Conservation (phyloP, 2,797 vertebrate species). For the Nothura maculosa region DNA sequence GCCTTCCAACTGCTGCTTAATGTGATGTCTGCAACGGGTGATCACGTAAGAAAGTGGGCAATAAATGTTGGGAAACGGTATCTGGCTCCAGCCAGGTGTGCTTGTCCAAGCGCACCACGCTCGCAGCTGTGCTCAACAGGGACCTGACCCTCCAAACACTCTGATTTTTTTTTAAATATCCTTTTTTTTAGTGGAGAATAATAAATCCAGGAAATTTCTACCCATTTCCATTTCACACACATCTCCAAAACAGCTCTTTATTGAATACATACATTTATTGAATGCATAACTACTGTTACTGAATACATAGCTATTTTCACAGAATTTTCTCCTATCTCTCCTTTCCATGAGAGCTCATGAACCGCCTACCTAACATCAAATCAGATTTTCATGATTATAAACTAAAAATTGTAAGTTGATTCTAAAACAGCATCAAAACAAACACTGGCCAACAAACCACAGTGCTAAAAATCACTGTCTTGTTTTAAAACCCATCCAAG, state of each 20-base stretch:
- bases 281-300: neutral
- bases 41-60: too few species aligned
- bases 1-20: too few species aligned
- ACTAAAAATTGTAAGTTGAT: neutral
- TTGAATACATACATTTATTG: neutral
- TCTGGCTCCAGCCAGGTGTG: too few species aligned
- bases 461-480: too few species aligned
- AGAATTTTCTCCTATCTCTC: neutral
- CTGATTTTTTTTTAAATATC: too few species aligned
- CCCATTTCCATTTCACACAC: neutral
- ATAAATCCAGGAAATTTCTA: neutral
- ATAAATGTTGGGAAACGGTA: too few species aligned
- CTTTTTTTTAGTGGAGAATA: too few species aligned
- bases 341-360: neutral
- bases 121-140: too few species aligned
- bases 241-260: neutral
- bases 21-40: too few species aligned
- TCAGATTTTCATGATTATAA: neutral
- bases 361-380: neutral
- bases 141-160: too few species aligned
- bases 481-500: too few species aligned
- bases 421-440: neutral
- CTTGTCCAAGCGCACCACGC: too few species aligned
- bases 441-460: neutral
- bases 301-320: neutral